Evolutionary conservation across 2,888 invertebrate species (phyloP).

Genomic region (Eilema depressum): DNA sequence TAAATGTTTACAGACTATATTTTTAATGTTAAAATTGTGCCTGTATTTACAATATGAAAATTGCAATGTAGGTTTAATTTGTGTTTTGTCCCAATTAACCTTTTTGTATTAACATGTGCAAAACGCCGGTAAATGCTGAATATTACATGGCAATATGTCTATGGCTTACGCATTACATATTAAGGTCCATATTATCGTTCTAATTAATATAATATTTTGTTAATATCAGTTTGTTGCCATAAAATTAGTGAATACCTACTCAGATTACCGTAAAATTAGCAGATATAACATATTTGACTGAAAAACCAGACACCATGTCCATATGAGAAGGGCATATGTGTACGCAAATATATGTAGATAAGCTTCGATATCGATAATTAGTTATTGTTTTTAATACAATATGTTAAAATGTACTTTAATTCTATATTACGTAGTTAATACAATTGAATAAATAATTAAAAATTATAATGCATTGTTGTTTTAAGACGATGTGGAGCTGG

Average conservation of each 20-base stretch:
- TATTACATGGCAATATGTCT: not conserved
- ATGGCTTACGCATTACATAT: not conserved
- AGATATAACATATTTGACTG: not conserved
- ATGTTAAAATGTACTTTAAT: constrained; percentile 7
- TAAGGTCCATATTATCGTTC: not conserved
- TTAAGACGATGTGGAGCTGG: constrained; percentile 81
- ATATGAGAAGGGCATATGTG: constrained; percentile 38
- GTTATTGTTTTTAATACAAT: constrained; percentile 17
- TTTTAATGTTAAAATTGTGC: not conserved
- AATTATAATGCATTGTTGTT: constrained; percentile 27
- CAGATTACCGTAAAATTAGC: not conserved
- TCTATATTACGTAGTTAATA: constrained; percentile 11
- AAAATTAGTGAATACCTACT: not conserved
- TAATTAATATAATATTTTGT: not conserved
- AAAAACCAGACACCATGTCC: constrained; percentile 18
- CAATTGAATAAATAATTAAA: constrained; percentile 15
- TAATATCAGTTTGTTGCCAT: not conserved
- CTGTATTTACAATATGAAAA: not conserved
- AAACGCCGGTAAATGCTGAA: too few relatives aligned
- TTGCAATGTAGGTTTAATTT: not conserved
- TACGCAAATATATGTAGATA: constrained; percentile 40
- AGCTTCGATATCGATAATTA: constrained; percentile 20
- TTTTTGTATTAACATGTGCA: not conserved
- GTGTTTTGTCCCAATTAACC: not conserved
- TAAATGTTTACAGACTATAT: not conserved